A percentile compares a stretch with the other conserved stretches of the same genome.
phyloP scores from a whole-genome alignment of 2,113 vertebrate species.

The Poecilia latipinna region DNA sequence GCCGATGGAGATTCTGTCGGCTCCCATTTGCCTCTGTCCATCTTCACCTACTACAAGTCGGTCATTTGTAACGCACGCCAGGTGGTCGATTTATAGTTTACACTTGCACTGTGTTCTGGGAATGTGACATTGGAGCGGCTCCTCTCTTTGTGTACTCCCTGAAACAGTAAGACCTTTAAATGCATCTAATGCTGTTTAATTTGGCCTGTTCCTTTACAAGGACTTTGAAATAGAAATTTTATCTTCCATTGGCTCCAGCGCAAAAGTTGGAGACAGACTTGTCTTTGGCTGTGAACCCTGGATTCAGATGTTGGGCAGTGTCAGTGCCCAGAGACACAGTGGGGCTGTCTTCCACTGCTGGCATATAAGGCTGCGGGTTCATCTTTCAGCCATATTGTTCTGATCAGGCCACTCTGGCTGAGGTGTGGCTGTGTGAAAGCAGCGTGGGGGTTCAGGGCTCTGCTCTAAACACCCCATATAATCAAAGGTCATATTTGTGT shows the following conservation, averaged over 20 bases:
- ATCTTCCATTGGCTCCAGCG: conserved; percentile 56
- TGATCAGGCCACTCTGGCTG: conserved; percentile 61
- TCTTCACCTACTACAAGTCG: conserved; percentile 66
- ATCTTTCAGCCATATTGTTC: conserved; percentile 80
- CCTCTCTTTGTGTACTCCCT: conserved; percentile 14
- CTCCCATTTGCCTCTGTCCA: conserved; percentile 69
- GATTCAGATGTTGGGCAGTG: conserved; percentile 68
- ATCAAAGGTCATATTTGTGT: conserved; percentile 76
- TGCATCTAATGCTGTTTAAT: conserved; percentile 56
- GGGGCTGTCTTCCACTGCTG: conserved; percentile 70
- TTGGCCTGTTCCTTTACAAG: conserved; percentile 65
- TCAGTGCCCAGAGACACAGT: conserved; percentile 64
- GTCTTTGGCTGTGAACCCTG: conserved; percentile 60
- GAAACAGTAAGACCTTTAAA: conserved; percentile 60
- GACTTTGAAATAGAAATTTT: conserved; percentile 65
- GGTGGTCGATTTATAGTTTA: conserved; percentile 71
- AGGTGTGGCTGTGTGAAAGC: conserved; percentile 75
- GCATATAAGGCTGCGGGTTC: conserved; percentile 67
- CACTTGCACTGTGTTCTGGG: conserved; percentile 58
- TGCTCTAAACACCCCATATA: conserved; percentile 66
- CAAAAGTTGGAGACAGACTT: conserved; percentile 38
- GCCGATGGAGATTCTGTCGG: conserved; percentile 50
- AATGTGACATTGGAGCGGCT: conserved; percentile 63
- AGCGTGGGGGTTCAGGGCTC: conserved; percentile 47
- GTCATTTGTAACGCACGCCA: conserved; percentile 71